phyloP scores from a whole-genome alignment of 2,888 invertebrate species.

The Sphinx pinastri region DNA sequence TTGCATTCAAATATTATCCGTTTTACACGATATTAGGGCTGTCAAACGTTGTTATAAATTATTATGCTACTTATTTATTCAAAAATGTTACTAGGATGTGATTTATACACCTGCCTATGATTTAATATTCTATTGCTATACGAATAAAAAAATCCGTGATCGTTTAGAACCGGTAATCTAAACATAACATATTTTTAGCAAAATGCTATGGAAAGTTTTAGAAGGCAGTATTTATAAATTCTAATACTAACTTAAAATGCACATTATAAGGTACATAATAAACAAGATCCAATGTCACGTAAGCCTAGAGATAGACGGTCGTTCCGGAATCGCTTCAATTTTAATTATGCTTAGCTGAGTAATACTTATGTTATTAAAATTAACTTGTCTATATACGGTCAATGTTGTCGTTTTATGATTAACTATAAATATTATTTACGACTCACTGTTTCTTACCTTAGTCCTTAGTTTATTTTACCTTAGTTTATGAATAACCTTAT shows the following conservation, averaged over 20 bases:
- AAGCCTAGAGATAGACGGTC: not conserved
- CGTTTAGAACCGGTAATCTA: no score
- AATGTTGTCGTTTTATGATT: not conserved
- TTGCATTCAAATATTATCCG: constrained; percentile 40
- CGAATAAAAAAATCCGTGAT: no score
- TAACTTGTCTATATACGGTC: constrained; percentile 6
- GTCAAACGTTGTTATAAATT: constrained; percentile 27
- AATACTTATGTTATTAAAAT: constrained; percentile 1
- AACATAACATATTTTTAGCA: not conserved
- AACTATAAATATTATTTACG: no score
- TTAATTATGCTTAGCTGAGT: not conserved
- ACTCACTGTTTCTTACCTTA: no score
- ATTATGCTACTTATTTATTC: not conserved
- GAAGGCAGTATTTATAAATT: not conserved
- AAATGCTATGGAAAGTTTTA: not conserved
- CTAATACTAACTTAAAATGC: not conserved
- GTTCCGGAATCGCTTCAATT: not conserved
- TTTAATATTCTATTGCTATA: no score
- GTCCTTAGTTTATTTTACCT: no score
- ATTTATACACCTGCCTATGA: no score
- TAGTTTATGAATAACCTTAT: not conserved
- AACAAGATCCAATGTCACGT: not conserved
- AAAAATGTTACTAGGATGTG: no score
- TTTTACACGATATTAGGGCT: constrained; percentile 43
- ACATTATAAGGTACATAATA: constrained; percentile 2